Base-by-base conservation (phyloP, 2,888 invertebrate genomes). In the Erebia epiphron region DNA sequence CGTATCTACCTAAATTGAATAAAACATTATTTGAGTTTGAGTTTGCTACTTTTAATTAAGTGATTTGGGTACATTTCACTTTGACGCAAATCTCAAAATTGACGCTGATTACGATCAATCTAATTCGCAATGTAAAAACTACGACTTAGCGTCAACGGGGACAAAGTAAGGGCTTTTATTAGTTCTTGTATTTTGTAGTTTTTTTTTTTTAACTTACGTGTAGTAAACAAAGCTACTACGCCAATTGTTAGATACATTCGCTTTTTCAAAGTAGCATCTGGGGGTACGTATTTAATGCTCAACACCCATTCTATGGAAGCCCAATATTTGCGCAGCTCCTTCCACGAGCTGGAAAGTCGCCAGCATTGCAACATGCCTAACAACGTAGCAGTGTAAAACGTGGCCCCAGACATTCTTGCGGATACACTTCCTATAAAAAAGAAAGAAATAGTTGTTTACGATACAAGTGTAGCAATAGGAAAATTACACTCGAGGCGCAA, bases 371-470 rank as follows among this genome's bases (percentile, higher is more conserved):
- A 57, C 0, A 87, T 76, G 0, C 87, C 86, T 1, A 85, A 21
- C 14, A 87, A 78, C 1, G 87, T 78, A 58, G 84, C 83, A 1
- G 84, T 78, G 71, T 92, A 92, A 73, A 90, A 90, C 14, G 90
- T 83, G 0, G 87, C 85, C 1, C 91, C 91, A 0, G 90, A 83
- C 2, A 89, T 63, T 0, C 88, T 79, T 0, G 85, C 86, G n/a
- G 87, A 82, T 2, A 87, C 78, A 61, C 88, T 87, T 68, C 88
- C 88, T 88, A 72, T 2, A 81, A 69, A n/a, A 81, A 69, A n/a
- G 10, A 43, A 10, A 50, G 16, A 61, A 5, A 57, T 5, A 13
- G 8, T 9, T 13, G 21, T 8, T 16, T 35, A 35, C 35, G 5
- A 35, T 35, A 35, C 35, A 35, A 35, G 35, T 35, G 35, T 7